These are phyloP conservation scores for Acanthurus tractus DNA, from an alignment of 2,797 vertebrate species.

Conservation along the genomic window DNA sequence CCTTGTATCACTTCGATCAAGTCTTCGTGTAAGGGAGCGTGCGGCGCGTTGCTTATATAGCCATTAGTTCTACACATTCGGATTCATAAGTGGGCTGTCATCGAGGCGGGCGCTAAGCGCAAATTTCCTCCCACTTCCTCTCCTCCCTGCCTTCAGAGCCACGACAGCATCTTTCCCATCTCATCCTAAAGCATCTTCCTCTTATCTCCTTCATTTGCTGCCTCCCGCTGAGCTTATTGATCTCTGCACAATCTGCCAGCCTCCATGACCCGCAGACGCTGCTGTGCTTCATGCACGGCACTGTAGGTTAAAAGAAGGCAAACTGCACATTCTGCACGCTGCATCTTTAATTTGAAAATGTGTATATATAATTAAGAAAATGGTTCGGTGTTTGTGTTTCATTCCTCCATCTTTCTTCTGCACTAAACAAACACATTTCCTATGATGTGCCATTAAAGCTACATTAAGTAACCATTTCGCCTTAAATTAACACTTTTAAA, in stretches of 20 bases:
- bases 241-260: slow-evolving; percentile 57
- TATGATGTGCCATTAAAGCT: too few species aligned
- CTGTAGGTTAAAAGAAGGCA: slow-evolving; percentile 40
- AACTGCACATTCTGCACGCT: slow-evolving; percentile 10
- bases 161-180: slow-evolving; percentile 44
- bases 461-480: too few species aligned
- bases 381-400: not conserved
- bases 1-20: slow-evolving; percentile 54
- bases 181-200: slow-evolving; percentile 57
- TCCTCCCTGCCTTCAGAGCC: slow-evolving; percentile 34
- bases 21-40: slow-evolving; percentile 37
- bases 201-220: slow-evolving; percentile 61
- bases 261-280: slow-evolving; percentile 28
- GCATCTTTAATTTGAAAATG: slow-evolving; percentile 8
- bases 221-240: slow-evolving; percentile 62
- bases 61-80: slow-evolving; percentile 46
- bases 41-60: slow-evolving; percentile 56
- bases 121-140: slow-evolving; percentile 26
- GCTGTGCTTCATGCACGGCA: slow-evolving; percentile 25
- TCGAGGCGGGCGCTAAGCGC: slow-evolving; percentile 18
- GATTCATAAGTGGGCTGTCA: slow-evolving; percentile 27
- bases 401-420: not conserved
- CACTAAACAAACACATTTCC: not conserved
- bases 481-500: too few species aligned
- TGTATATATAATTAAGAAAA: too few species aligned